Base-by-base conservation (phyloP, 2,113 vertebrate species). In the Odocoileus hemionus region DNA sequence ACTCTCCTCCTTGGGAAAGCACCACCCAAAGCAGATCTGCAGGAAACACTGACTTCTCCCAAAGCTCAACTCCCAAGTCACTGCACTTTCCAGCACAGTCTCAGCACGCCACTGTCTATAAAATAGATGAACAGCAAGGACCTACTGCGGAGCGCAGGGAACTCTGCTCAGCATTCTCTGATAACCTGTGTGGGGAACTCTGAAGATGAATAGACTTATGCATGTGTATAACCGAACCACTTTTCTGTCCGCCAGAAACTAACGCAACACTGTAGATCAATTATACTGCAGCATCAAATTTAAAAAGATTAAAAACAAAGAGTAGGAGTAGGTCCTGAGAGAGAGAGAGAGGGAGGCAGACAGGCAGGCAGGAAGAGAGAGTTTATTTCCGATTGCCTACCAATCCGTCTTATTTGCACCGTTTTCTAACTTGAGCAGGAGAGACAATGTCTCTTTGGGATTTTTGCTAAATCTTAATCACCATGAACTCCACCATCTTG, bases 1-100 rank as follows among this genome's bases (percentile, higher is more conserved):
- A 86, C 70, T 84, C 78, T 76, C 15, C 33, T 91, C 45, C 93
- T 91, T 91, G 91, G 96, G 95, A 95, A 97, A 97, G 64, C 26
- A 61, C 86, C 94, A 91, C 93, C 96, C 82, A 7, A 85, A 80
- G 25, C 86, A 92, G 89, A 93, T 89, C 95, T 8, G 0, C 55
- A 60, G 21, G 43, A 89, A 17, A 58, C 60, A 33, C 58, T 36
- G 13, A 36, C 55, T 39, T 91, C 84, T 97, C 83, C 92, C 96
- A 79, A 58, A 97, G 82, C 43, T 5, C 80, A 57, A 23, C 80
- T 85, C 96, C 84, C 88, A 9, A 36, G 39, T 2, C 39, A 14
- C 57, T 79, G 61, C 30, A 6, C 47, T 30, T 70, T 88, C 96
- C 82, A 89, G 93, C 86, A 60, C 54, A 54, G 58, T 64, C 86